These are phyloP conservation scores for Mythimna loreyi DNA, from an alignment of 2,888 invertebrate genomes.

Conservation along the genomic window DNA sequence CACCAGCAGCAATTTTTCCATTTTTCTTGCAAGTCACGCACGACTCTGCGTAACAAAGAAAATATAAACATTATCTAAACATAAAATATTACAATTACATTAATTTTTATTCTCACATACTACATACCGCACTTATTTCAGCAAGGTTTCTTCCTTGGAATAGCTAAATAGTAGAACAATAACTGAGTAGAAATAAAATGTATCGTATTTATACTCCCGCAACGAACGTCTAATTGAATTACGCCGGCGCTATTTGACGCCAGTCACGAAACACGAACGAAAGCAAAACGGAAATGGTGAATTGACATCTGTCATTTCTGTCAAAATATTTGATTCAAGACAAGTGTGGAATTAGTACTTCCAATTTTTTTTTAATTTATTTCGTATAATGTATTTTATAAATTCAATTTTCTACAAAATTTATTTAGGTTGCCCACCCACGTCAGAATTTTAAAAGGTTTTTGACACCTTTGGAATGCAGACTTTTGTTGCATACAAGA, in stretches of 20 bases:
- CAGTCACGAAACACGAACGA: conserved; percentile 3
- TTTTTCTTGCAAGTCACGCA: conserved; percentile 76
- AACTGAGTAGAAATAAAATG: conserved; percentile 9
- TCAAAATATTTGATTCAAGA: neutral
- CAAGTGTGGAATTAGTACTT: neutral
- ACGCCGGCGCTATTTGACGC: conserved; percentile 37
- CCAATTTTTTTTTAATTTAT: too few species aligned
- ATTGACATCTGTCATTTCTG: neutral
- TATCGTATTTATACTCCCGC: conserved; percentile 35
- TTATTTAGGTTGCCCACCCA: too few species aligned
- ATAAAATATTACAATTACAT: neutral
- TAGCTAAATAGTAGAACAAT: conserved; percentile 8
- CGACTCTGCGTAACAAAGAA: conserved; percentile 46
- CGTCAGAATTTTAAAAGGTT: too few species aligned
- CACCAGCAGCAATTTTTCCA: conserved; percentile 74
- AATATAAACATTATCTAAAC: conserved; percentile 20
- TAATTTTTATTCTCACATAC: conserved; percentile 14
- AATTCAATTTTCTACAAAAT: too few species aligned
- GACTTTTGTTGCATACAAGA: too few species aligned
- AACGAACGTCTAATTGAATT: conserved; percentile 40
- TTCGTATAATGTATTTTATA: too few species aligned
- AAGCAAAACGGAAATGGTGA: neutral
- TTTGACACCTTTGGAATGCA: too few species aligned
- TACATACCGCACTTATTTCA: conserved; percentile 28
- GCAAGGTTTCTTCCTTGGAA: neutral